Evolutionary conservation across 2,888 invertebrate species (phyloP).

Genomic region (Zele albiditarsus): DNA sequence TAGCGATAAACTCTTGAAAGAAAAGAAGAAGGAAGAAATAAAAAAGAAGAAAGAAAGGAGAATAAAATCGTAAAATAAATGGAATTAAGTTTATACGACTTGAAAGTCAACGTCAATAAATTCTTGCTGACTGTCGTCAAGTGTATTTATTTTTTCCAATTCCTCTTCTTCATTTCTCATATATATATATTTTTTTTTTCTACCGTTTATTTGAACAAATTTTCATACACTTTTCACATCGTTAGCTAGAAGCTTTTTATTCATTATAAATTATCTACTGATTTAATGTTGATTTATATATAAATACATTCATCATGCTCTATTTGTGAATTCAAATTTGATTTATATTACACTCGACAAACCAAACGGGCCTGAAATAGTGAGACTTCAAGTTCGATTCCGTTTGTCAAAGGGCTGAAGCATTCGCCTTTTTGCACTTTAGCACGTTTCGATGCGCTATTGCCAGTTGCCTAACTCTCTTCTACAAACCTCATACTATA

Average conservation of each 20-base stretch:
- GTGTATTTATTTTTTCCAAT: background rate
- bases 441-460: slow-evolving; percentile 3
- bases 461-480: background rate
- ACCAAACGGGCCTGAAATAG: background rate
- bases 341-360: background rate
- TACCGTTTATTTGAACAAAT: no score
- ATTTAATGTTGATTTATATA: background rate
- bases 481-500: background rate
- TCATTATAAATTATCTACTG: no score
- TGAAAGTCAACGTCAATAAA: background rate
- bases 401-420: slow-evolving; percentile 10
- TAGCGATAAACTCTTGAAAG: background rate
- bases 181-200: background rate
- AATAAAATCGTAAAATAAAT: slow-evolving; percentile 24
- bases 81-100: slow-evolving; percentile 19
- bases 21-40: no score
- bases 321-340: background rate
- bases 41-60: background rate
- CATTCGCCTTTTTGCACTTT: background rate
- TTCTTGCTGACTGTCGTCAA: background rate
- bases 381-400: background rate
- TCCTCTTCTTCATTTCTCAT: background rate
- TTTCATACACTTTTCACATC: no score
- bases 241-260: no score
- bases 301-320: background rate